Base-by-base conservation (phyloP, 2,113 vertebrate genomes). In the Crotalus horridus region DNA sequence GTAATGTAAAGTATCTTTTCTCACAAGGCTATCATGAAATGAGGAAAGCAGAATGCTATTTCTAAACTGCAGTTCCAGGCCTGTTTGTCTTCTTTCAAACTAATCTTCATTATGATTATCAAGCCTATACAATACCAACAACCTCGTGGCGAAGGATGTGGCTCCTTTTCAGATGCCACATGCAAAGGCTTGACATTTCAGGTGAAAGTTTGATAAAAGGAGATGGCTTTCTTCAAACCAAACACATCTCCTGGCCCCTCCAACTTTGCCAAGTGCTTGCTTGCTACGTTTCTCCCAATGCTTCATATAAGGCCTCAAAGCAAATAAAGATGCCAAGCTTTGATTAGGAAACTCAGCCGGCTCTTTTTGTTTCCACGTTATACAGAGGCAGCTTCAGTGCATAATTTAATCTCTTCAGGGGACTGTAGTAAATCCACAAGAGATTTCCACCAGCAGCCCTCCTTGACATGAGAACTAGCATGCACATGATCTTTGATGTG, bases 401-500 rank as follows among this genome's bases (percentile, higher is more conserved):
- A 97, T 97, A 97, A 97, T 97, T 96, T 95, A 96, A 96, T 96
- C 94, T 93, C 94, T 97, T 74, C 94, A 29, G 93, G 96, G 97
- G 97, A 97, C 96, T 95, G 96, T 46, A 88, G 96, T 59, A 94
- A 96, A 94, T 96, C 96, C 97, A 95, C 13, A 1, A 87, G 97
- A 97, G 97, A 95, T 94, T 95, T 95, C 95, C 94, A 94, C 94
- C 94, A 93, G 90, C 96, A 95, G 1, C 97, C 97, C 97, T 96
- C 94, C 93, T 93, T 89, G 94, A 97, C 97, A 96, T 96, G 95
- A 97, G 95, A 97, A 97, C 97, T 93, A 97, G 96, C 97, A 95
- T 94, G 94, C 53, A 46, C 39, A 0, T 92, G 7, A 6, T 46
- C 97, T 98, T 98, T 98, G 97, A 98, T 97, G 97, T 98, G 96